These are phyloP conservation scores for Sandelia bainsii DNA, from an alignment of 2,797 vertebrate species.

Conservation along the genomic window DNA sequence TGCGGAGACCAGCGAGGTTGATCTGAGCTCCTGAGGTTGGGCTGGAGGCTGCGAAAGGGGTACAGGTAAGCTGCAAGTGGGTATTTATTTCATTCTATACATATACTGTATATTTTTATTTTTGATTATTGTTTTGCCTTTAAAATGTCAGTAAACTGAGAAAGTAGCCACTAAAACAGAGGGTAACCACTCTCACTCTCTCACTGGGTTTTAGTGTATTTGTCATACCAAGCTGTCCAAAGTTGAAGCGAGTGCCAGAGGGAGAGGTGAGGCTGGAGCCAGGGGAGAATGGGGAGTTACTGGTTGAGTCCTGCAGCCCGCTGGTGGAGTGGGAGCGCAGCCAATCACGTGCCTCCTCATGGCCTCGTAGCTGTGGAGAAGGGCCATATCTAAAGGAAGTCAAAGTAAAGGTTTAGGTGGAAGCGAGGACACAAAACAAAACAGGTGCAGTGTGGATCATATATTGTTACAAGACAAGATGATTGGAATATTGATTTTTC, in stretches of 20 bases:
- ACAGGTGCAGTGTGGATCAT: neutral
- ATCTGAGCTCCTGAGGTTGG: slow-evolving; percentile 92
- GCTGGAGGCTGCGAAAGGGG: slow-evolving; percentile 84
- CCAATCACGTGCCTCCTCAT: slow-evolving; percentile 97
- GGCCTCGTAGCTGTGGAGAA: slow-evolving; percentile 90
- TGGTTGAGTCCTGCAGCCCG: slow-evolving; percentile 92
- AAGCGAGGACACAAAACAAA: neutral
- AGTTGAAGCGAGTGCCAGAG: slow-evolving; percentile 95
- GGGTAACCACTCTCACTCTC: neutral
- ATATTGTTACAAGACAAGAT: slow-evolving; percentile 8
- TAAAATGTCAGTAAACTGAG: too few relatives aligned
- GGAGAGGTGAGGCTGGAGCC: slow-evolving; percentile 96
- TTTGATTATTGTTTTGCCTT: too few relatives aligned
- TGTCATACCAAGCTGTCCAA: slow-evolving; percentile 91
- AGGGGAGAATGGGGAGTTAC: slow-evolving; percentile 95
- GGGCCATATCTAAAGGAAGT: slow-evolving; percentile 89
- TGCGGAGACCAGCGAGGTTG: slow-evolving; percentile 90
- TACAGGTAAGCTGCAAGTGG: neutral
- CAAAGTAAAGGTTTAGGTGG: slow-evolving; percentile 13
- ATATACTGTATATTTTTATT: too few relatives aligned
- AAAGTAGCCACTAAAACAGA: neutral
- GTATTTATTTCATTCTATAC: too few relatives aligned
- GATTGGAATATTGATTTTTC: slow-evolving; percentile 28
- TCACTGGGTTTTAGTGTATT: neutral
- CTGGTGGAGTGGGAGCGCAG: slow-evolving; percentile 95